Evolutionary conservation across 2,113 vertebrate species (phyloP).

Genomic region (Speoplatyrhinus poulsoni): DNA sequence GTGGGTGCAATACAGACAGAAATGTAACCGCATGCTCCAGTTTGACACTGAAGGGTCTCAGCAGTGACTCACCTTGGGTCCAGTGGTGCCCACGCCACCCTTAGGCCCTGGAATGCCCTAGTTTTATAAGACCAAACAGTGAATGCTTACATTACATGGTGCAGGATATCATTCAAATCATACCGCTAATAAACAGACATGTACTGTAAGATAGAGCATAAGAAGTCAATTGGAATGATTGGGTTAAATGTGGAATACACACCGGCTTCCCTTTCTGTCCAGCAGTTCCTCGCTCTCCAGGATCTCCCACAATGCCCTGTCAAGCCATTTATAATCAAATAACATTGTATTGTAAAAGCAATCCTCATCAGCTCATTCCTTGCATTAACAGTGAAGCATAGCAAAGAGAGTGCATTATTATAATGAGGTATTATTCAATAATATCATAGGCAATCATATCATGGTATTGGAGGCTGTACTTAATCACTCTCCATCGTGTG

Average conservation of each 20-base stretch:
- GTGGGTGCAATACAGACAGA: background rate
- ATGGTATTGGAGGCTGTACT: conserved; percentile 6
- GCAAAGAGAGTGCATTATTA: background rate
- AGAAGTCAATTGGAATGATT: background rate
- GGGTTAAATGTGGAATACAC: conserved; percentile 40
- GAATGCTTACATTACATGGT: background rate
- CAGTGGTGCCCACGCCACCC: conserved; percentile 68
- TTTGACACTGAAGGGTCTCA: background rate
- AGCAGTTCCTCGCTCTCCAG: conserved; percentile 72
- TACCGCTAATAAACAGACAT: too few relatives aligned
- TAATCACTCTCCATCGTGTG: conserved; percentile 41
- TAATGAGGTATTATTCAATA: background rate
- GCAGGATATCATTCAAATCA: too few relatives aligned
- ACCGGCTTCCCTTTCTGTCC: conserved; percentile 79
- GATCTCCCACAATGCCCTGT: conserved; percentile 80
- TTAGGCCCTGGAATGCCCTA: conserved; percentile 71
- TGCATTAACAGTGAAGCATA: background rate
- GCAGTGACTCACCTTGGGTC: conserved; percentile 66
- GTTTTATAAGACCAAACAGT: conserved; percentile 28
- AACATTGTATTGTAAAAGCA: background rate
- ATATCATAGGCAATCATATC: conserved; percentile 36
- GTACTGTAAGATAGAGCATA: too few relatives aligned
- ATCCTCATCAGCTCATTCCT: background rate
- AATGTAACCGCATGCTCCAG: background rate
- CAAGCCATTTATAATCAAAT: conserved; percentile 8